These are phyloP conservation scores for Erpobdella octoculata DNA, from an alignment of 2,888 invertebrate genomes.

Conservation along the genomic window DNA sequence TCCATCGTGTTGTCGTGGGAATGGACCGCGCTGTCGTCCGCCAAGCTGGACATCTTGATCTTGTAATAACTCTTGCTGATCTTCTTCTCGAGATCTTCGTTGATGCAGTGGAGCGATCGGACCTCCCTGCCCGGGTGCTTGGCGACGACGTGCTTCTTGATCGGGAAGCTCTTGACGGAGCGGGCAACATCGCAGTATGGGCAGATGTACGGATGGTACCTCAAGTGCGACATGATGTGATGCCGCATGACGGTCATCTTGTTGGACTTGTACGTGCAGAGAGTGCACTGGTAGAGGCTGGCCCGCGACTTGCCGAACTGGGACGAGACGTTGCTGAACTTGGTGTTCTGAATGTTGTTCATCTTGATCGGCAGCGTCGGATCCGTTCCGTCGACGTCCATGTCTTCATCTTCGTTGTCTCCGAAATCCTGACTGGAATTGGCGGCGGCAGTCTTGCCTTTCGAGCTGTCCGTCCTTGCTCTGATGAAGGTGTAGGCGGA, in stretches of 20 bases:
- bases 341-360: constrained; percentile 19
- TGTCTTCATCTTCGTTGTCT: not conserved
- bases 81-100: constrained; percentile 30
- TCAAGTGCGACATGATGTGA: constrained; percentile 34
- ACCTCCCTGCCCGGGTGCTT: constrained; percentile 29
- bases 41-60: constrained; percentile 2
- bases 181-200: constrained; percentile 30
- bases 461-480: not conserved
- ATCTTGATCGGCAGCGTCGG: constrained; percentile 14
- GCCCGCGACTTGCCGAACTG: constrained; percentile 10
- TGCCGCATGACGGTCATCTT: constrained; percentile 33
- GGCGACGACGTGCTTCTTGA: constrained; percentile 34
- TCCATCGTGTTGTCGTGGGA: not conserved
- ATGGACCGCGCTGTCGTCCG: not conserved
- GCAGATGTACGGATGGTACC: constrained; percentile 34
- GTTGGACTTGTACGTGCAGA: constrained; percentile 28
- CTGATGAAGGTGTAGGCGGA: constrained; percentile 11
- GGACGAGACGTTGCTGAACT: constrained; percentile 20
- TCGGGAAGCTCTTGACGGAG: constrained; percentile 32
- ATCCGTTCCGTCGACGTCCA: not conserved
- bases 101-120: constrained; percentile 18
- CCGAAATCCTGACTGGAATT: not conserved
- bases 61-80: constrained; percentile 29
- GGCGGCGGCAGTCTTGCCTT: not conserved
- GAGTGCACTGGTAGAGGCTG: constrained; percentile 27